phyloP scores from a whole-genome alignment of 2,113 vertebrate species.

The Tyrannus savana region DNA sequence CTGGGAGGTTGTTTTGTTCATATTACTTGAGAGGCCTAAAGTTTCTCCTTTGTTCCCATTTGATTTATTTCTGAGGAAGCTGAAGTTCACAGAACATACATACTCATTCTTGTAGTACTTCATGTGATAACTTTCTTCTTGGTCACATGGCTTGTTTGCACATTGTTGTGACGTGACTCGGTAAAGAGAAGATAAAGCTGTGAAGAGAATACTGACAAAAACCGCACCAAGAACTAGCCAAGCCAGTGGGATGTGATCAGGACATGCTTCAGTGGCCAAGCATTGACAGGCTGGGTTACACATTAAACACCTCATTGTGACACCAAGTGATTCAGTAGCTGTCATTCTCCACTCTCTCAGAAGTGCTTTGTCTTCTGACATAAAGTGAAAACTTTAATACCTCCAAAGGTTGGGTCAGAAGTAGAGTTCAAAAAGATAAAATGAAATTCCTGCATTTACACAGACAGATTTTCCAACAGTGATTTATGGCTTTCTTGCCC shows the following conservation, averaged over 20 bases:
- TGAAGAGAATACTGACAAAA: neutral
- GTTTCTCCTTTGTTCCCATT: neutral
- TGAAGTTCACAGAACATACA: neutral
- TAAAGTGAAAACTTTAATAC: slow-evolving; percentile 2
- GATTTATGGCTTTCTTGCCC: neutral
- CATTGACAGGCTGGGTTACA: neutral
- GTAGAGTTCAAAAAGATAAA: slow-evolving; percentile 40
- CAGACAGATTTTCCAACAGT: neutral
- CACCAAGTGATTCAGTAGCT: neutral
- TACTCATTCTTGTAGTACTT: neutral
- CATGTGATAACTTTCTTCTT: neutral
- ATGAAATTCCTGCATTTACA: neutral
- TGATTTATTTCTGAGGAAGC: neutral
- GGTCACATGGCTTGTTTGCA: neutral
- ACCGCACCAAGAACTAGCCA: neutral
- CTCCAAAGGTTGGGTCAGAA: slow-evolving; percentile 4
- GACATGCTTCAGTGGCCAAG: neutral
- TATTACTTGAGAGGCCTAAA: neutral
- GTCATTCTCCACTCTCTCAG: neutral
- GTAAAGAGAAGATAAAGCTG: neutral
- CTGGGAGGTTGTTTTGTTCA: neutral
- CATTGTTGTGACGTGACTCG: neutral
- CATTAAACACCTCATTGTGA: neutral
- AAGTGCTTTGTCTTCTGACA: slow-evolving; percentile 22
- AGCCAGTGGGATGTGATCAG: neutral